These are phyloP conservation scores for Pimephales promelas DNA, from an alignment of 2,113 vertebrate species.

Conservation along the genomic window DNA sequence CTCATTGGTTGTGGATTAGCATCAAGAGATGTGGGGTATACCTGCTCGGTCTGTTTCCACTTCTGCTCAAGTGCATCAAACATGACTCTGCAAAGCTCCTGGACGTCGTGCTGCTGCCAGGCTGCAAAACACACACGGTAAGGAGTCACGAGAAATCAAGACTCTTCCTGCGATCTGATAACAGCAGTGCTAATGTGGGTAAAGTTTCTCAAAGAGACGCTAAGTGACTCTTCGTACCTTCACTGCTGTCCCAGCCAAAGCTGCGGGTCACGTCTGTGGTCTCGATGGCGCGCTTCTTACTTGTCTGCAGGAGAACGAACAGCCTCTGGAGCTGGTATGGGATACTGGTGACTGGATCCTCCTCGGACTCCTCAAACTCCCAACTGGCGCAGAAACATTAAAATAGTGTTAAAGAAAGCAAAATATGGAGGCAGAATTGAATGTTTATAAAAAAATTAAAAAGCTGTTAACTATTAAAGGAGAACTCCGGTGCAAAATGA, in stretches of 20 bases:
- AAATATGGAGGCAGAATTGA: neutral
- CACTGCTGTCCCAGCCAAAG: constrained; percentile 99
- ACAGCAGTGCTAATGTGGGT: constrained; percentile 1
- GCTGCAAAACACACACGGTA: constrained; percentile 75
- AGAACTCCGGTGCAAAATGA: too few relatives aligned
- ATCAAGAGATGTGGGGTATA: constrained; percentile 63
- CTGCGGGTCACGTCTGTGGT: constrained; percentile 97
- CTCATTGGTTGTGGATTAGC: constrained; percentile 31
- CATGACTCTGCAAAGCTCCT: constrained; percentile 98
- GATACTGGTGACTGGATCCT: constrained; percentile 95
- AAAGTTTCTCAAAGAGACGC: neutral
- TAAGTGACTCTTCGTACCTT: constrained; percentile 76
- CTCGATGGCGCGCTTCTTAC: constrained; percentile 97
- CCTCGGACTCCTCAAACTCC: constrained; percentile 97
- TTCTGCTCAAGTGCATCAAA: constrained; percentile 99
- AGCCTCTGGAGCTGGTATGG: constrained; percentile 96
- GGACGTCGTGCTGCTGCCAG: constrained; percentile 99
- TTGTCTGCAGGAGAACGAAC: constrained; percentile 96
- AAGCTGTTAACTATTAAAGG: too few relatives aligned
- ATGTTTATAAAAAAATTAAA: neutral
- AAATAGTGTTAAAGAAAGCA: neutral
- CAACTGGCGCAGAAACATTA: constrained; percentile 77
- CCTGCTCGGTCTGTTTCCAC: constrained; percentile 99
- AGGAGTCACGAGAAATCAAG: constrained; percentile 20
- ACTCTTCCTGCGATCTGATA: neutral